Percentiles rank a stretch among this genome's conserved stretches.
phyloP scores from a whole-genome alignment of 2,797 vertebrate species.

The Spea hammondii region DNA sequence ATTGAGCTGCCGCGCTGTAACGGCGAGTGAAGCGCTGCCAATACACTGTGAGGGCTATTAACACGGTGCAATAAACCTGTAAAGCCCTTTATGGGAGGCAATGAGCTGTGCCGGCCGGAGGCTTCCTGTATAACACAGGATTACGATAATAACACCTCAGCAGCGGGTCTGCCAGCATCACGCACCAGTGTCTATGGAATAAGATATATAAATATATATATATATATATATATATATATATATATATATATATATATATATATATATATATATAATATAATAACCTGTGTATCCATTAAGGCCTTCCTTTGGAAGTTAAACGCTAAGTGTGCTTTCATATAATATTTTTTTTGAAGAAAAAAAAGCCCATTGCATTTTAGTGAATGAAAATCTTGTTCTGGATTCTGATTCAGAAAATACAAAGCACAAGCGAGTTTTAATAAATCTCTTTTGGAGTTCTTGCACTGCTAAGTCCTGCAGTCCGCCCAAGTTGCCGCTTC shows the following conservation, averaged over 20 bases:
- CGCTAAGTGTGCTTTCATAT: no score
- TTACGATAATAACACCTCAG: constrained; percentile 3
- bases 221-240: no score
- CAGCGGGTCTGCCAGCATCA: not conserved
- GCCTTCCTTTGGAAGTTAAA: no score
- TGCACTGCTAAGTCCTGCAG: constrained; percentile 3
- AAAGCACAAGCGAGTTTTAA: not conserved
- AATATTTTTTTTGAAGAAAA: no score
- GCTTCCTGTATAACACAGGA: not conserved
- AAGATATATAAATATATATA: no score
- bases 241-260: no score
- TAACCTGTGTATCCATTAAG: no score
- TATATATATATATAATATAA: no score
- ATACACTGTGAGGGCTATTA: constrained; percentile 7
- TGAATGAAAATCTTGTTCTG: no score
- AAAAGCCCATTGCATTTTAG: no score
- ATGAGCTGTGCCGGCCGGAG: constrained; percentile 37
- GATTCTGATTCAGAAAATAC: not conserved
- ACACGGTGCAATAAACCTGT: constrained; percentile 15
- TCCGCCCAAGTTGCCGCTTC: not conserved
- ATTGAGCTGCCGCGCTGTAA: constrained; percentile 26
- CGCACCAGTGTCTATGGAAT: no score
- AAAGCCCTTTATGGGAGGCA: constrained; percentile 34
- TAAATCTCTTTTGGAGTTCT: not conserved
- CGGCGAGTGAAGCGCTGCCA: constrained; percentile 13